Base-by-base conservation (phyloP, 2,888 invertebrate species). In the Platerodrilus igneus region DNA sequence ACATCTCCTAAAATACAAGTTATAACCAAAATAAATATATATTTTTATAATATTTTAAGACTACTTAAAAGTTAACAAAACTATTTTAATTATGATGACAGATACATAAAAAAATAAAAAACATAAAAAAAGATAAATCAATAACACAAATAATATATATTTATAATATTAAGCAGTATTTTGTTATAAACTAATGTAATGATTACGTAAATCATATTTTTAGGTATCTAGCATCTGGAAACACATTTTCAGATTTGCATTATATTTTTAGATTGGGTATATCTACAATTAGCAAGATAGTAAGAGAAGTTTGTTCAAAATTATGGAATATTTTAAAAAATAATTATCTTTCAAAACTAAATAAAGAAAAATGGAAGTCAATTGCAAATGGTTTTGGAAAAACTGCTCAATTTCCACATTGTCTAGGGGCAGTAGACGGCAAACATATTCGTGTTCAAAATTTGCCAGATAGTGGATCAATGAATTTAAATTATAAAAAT, bases 381-480 rank as follows among this genome's bases (percentile, higher is more conserved):
- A 50, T 53, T 39, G 50, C 47, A 20, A 37, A 39, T 8, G 45
- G 45, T 13, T 54, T 49, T 35, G 33, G 46, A 16, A 44, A 17
- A 17, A 34, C 19, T 28, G 36, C 44, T 13, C 46, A 49, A 33
- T 53, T 56, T 36, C 7, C 21, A 10, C 21, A 20, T 49, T 37
- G 56, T 32, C 26, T 56, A 8, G 56, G 52, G 34, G 55, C 57
- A 16, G 34, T 54, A n/a, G 53, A 56, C 36, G 57, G 56, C 7
- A 58, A 55, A 45, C 53, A 58, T 32, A 52, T 57, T 10, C 41
- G 55, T 41, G 18, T 55, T 18, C 50, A 48, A 26, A 49, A 51
- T 23, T 50, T 48, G 18, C 27, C 40, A 13, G 27, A 44, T 34
- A 49, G 44, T 47, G 53, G 53, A 29, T 55, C 52, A 17, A 45